Evolutionary conservation across 2,888 invertebrate species (phyloP).

Genomic region (Diaprepes abbreviatus): DNA sequence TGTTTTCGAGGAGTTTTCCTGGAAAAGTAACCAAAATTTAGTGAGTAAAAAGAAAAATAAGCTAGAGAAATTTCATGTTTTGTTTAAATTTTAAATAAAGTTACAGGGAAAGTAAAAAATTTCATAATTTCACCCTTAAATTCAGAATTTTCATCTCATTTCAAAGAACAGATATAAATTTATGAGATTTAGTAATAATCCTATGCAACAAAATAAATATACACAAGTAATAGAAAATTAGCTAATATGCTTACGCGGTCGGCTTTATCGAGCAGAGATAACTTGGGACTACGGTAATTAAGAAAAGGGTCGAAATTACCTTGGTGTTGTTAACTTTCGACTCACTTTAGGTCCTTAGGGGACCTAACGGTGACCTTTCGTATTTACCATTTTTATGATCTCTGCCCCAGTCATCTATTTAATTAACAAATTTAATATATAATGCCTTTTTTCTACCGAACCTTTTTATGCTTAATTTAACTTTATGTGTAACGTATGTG

Average conservation of each 20-base stretch:
- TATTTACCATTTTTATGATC: slow-evolving; percentile 28
- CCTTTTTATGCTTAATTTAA: slow-evolving; percentile 27
- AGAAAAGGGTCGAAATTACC: slow-evolving; percentile 22
- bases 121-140: too few species aligned
- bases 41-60: too few species aligned
- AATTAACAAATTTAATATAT: slow-evolving; percentile 15
- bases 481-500: slow-evolving; percentile 23
- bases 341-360: slow-evolving; percentile 15
- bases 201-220: slow-evolving; percentile 13
- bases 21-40: too few species aligned
- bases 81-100: too few species aligned
- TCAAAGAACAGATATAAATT: too few species aligned
- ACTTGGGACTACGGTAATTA: slow-evolving; percentile 25
- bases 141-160: too few species aligned
- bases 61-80: too few species aligned
- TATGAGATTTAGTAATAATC: too few species aligned
- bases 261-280: slow-evolving; percentile 30
- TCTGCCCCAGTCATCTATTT: slow-evolving; percentile 16
- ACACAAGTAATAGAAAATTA: slow-evolving; percentile 23
- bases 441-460: slow-evolving; percentile 8
- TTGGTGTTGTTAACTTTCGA: slow-evolving; percentile 21
- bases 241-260: slow-evolving; percentile 18
- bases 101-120: too few species aligned
- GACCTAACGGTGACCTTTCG: slow-evolving; percentile 12
- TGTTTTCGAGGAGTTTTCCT: too few species aligned